Evolutionary conservation across 2,888 invertebrate species (phyloP), one percentile per base, ranked within the genome.

Genomic region (Melitaea athalia): DNA sequence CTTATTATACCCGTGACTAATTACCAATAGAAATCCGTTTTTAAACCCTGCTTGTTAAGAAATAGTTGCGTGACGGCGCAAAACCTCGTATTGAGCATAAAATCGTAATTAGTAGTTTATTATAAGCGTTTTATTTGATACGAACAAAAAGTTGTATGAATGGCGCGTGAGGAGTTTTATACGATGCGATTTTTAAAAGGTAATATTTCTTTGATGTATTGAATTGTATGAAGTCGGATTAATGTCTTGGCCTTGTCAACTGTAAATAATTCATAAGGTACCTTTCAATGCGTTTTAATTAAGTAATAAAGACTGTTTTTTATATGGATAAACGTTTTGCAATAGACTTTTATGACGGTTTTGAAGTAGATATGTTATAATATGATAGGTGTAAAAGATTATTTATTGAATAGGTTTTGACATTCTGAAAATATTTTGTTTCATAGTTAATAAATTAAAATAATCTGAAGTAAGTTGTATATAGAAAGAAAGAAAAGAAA

Each of bases 81-180:
- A 69, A 55, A 68, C 64, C 31, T 62, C 33, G 57, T 67, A 67
- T 53, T 43, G 43, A 53, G 38, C 61, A 53, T 67, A 62, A 59
- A 69, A 67, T 72, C 62, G 57, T 69, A 64, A 72, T 72, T 72
- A 69, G 59, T 55, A 61, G 61, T 63, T 60, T 59, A 67, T 67
- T 67, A 67, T 67, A 67, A 67, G 61, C 59, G 62, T 67, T 68
- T 49, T 45, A 69, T 63, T 64, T 47, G 63, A 63, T 52, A 67
- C 66, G 60, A 66, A 43, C 63, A 64, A 69, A 68, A 66, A 67
- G 60, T 61, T 17, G 11, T 49, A 5, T 42, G 15, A 43, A 63
- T 43, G 59, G 24, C 45, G 38, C 33, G 7, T 31, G 8, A 49
- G 14, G 14, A 7, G 14, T 52, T 67, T 62, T 63, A 63, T 5